Evolutionary conservation across 1,140 invertebrate species (phyloP).

Genomic region (Micrasema minimum): DNA sequence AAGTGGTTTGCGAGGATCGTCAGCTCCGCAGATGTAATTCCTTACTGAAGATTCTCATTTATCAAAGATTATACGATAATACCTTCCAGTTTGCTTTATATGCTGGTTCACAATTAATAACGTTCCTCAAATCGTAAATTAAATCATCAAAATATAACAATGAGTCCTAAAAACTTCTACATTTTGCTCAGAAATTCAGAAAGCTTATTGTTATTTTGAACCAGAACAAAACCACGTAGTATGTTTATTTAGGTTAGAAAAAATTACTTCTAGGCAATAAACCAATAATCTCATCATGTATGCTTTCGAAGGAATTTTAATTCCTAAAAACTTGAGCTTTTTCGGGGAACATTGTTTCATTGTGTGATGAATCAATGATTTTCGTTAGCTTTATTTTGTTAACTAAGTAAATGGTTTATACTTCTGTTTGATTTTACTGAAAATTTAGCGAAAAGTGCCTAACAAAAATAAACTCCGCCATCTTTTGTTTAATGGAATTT

Average conservation of each 20-base stretch:
- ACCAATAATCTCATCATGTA: no score
- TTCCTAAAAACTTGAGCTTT: no score
- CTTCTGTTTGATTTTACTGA: not conserved
- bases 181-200: no score
- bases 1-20: conserved; percentile 27
- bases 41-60: conserved; percentile 19
- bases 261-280: no score
- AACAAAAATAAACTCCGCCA: conserved; percentile 19
- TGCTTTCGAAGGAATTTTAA: no score
- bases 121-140: not conserved
- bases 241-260: no score
- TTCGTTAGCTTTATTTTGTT: no score
- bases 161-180: not conserved
- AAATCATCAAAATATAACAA: not conserved
- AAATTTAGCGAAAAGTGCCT: not conserved
- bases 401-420: no score
- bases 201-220: no score
- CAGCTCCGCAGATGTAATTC: not conserved
- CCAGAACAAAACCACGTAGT: no score
- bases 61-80: conserved; percentile 33
- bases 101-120: not conserved
- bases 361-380: no score
- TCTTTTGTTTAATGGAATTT: conserved; percentile 43
- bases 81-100: conserved; percentile 5
- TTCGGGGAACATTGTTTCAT: no score